A percentile compares a stretch with the other conserved stretches of the same genome.
Evolutionary conservation across 2,888 invertebrate genomes (phyloP).

Genomic region (Sarcophaga carnaria): DNA sequence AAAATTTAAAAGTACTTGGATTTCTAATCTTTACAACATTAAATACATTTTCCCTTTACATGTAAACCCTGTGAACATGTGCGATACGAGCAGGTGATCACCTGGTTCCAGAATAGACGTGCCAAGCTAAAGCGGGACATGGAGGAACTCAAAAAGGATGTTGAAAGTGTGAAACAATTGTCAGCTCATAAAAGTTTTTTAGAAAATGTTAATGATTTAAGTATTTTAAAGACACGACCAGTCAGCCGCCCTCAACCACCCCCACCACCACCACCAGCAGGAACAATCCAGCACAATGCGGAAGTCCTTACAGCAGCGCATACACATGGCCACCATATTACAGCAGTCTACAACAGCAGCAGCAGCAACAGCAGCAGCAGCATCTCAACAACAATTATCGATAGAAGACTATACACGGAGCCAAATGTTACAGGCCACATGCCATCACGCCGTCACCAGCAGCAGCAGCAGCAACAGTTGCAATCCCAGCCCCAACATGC

Average conservation of each 20-base stretch:
- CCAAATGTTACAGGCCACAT: constrained; percentile 7
- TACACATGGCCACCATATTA: constrained; percentile 66
- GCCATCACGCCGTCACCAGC: constrained; percentile 61
- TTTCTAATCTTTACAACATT: constrained; percentile 2
- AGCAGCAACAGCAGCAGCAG: constrained; percentile 60
- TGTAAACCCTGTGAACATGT: not conserved
- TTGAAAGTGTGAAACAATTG: constrained; percentile 94
- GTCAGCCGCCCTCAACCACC: constrained; percentile 82
- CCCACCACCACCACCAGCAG: constrained; percentile 69
- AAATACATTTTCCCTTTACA: constrained; percentile 32
- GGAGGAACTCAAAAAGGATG: constrained; percentile 98
- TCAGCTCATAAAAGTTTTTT: constrained; percentile 94
- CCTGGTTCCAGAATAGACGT: constrained; percentile 97
- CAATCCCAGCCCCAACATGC: constrained; percentile 41
- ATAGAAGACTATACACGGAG: constrained; percentile 56
- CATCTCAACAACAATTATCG: constrained; percentile 51
- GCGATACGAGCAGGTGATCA: constrained; percentile 87
- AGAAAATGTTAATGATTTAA: constrained; percentile 95
- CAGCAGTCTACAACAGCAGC: constrained; percentile 67
- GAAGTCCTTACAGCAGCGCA: constrained; percentile 68
- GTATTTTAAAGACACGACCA: constrained; percentile 94
- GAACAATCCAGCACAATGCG: constrained; percentile 51
- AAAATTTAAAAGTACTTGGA: too few species aligned
- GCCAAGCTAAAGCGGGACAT: constrained; percentile 98
- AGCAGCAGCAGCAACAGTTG: constrained; percentile 44